These are phyloP conservation scores for Periphyllus acericola DNA, from an alignment of 2,888 invertebrate species.

Conservation along the genomic window DNA sequence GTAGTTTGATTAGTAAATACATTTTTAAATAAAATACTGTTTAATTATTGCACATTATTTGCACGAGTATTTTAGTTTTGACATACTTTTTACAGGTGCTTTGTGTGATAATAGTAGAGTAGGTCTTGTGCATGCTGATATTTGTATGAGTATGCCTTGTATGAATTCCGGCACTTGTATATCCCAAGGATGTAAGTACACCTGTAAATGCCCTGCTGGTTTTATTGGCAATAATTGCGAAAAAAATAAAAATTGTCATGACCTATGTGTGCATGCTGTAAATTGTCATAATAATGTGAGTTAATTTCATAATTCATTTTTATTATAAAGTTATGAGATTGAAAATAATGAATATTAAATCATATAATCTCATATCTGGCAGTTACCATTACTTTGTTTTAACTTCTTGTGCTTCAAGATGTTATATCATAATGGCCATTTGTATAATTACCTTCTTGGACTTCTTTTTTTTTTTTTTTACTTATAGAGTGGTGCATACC, in stretches of 20 bases:
- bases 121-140: slow-evolving; percentile 65
- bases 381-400: too few relatives aligned
- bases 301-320: slow-evolving; percentile 65
- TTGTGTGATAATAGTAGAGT: slow-evolving; percentile 70
- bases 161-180: slow-evolving; percentile 74
- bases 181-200: slow-evolving; percentile 67
- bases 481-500: slow-evolving; percentile 69
- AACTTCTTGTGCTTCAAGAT: background rate
- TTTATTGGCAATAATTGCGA: slow-evolving; percentile 71
- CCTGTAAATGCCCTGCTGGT: slow-evolving; percentile 70
- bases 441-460: background rate
- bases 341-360: too few relatives aligned
- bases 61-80: background rate
- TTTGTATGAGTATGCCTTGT: slow-evolving; percentile 73
- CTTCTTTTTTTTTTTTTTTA: background rate
- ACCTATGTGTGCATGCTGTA: slow-evolving; percentile 77
- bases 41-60: background rate
- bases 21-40: too few relatives aligned
- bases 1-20: too few relatives aligned
- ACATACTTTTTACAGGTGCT: background rate
- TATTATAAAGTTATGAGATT: too few relatives aligned
- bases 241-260: slow-evolving; percentile 72
- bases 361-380: too few relatives aligned
- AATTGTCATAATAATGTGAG: slow-evolving; percentile 76
- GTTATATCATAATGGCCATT: background rate